phyloP scores from a whole-genome alignment of 2,797 vertebrate genomes.

The Cheirogaleus major region DNA sequence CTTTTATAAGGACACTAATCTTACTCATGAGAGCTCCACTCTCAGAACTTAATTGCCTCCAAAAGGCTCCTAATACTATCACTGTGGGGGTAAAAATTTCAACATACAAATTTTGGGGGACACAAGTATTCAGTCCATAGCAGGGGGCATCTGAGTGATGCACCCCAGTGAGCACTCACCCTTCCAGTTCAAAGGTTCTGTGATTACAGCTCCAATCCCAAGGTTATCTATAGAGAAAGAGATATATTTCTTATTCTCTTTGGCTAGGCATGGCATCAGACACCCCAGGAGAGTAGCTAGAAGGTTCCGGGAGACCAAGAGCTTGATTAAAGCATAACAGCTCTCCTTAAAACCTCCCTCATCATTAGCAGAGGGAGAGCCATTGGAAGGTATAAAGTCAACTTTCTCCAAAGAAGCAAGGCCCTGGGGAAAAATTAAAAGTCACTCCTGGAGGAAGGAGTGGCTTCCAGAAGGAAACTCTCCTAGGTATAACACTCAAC shows the following conservation, averaged over 20 bases:
- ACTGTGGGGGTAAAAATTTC: not conserved
- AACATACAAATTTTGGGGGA: not conserved
- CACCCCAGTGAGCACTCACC: not conserved
- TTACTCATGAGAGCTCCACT: not conserved
- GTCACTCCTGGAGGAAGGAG: conserved; percentile 50
- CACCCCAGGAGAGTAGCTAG: conserved; percentile 8
- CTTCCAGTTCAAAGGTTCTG: not conserved
- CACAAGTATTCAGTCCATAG: not conserved
- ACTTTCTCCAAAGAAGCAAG: conserved; percentile 50
- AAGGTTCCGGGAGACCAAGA: conserved; percentile 41
- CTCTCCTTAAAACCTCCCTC: conserved; percentile 46
- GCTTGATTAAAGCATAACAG: conserved; percentile 54
- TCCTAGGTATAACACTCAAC: conserved; percentile 58
- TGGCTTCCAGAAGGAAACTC: conserved; percentile 65
- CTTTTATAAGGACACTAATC: not conserved
- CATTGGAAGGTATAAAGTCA: conserved; percentile 29
- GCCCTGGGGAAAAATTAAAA: conserved; percentile 58
- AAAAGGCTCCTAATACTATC: not conserved
- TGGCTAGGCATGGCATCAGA: conserved; percentile 41
- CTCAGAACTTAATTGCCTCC: not conserved
- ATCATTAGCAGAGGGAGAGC: conserved; percentile 46
- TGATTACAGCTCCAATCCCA: not conserved
- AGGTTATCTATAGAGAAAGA: not conserved
- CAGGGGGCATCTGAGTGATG: not conserved
- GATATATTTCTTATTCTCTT: not conserved